These are phyloP conservation scores for Caenorhabditis tropicalis DNA, from an alignment of 1,140 invertebrate species.

Conservation along the genomic window DNA sequence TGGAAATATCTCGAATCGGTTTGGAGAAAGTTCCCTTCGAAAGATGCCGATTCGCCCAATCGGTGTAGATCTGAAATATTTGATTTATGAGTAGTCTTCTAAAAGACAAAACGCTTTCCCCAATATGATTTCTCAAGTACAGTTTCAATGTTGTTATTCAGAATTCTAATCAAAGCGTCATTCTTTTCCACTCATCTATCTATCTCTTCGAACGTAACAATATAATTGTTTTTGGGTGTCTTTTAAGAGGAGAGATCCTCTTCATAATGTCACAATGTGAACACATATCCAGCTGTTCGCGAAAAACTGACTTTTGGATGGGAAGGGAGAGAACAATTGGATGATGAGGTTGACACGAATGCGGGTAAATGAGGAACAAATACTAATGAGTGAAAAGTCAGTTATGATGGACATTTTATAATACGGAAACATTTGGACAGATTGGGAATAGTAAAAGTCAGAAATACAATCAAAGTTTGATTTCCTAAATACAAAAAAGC, in stretches of 20 bases:
- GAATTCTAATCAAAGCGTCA: constrained; percentile 14
- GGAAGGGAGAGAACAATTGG: neutral
- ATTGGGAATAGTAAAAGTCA: too few relatives aligned
- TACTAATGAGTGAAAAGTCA: neutral
- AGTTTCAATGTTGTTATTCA: neutral
- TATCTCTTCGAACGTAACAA: constrained; percentile 3
- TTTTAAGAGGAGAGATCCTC: constrained; percentile 14
- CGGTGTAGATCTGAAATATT: constrained; percentile 35
- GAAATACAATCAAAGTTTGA: too few relatives aligned
- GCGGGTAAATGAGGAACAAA: too few relatives aligned
- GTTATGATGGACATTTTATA: neutral
- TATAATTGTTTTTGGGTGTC: constrained; percentile 34
- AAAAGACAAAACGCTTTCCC: too few relatives aligned
- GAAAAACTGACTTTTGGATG: neutral
- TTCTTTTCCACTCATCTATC: neutral
- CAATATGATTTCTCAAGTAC: neutral
- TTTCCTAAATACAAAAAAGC: too few relatives aligned
- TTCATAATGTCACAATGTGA: neutral
- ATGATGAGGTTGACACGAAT: neutral
- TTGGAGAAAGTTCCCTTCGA: neutral
- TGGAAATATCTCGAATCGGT: constrained; percentile 23
- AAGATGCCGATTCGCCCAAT: constrained; percentile 27
- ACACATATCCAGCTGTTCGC: neutral
- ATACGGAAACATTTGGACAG: too few relatives aligned
- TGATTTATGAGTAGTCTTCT: neutral